phyloP scores from a whole-genome alignment of 1,140 invertebrate species.

The Pseudobourletiella spinata region DNA sequence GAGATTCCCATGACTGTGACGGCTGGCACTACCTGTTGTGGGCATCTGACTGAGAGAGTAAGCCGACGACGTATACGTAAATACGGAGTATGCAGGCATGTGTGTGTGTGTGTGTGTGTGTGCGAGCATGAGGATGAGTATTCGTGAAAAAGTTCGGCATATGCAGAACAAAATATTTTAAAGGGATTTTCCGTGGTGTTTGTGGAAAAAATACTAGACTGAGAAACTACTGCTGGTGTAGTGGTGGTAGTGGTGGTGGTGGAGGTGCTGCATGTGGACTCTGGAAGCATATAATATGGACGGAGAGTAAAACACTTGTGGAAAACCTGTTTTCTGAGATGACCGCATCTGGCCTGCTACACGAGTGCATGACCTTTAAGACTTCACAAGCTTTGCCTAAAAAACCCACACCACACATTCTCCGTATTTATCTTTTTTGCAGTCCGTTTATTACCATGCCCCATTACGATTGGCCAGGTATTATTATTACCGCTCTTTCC shows the following conservation, averaged over 20 bases:
- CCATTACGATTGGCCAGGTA: conserved; percentile 7
- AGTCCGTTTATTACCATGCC: conserved; percentile 19
- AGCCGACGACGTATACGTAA: too few relatives aligned
- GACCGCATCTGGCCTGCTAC: conserved; percentile 37
- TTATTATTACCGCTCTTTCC: conserved; percentile 5
- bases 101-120: conserved; percentile 4
- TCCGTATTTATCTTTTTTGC: conserved; percentile 34
- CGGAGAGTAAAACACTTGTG: conserved; percentile 25
- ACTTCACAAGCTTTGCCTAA: conserved; percentile 23
- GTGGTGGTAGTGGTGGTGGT: too few relatives aligned
- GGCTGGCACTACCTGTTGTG: too few relatives aligned
- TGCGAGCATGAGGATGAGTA: too few relatives aligned
- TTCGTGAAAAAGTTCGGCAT: conserved; percentile 17
- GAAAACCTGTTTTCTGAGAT: conserved; percentile 35
- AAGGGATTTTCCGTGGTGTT: neutral
- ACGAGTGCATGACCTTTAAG: conserved; percentile 37
- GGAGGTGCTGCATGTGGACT: neutral
- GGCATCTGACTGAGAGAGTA: too few relatives aligned
- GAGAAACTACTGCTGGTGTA: too few relatives aligned
- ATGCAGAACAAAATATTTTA: conserved; percentile 20
- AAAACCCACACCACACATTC: conserved; percentile 30
- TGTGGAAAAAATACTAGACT: too few relatives aligned
- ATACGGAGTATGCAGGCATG: too few relatives aligned
- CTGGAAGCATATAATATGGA: conserved; percentile 19
- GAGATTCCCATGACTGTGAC: too few relatives aligned